Evolutionary conservation across 2,797 vertebrate genomes (phyloP), one percentile per base, ranked within the genome.

Genomic region (Staurois parvus): DNA sequence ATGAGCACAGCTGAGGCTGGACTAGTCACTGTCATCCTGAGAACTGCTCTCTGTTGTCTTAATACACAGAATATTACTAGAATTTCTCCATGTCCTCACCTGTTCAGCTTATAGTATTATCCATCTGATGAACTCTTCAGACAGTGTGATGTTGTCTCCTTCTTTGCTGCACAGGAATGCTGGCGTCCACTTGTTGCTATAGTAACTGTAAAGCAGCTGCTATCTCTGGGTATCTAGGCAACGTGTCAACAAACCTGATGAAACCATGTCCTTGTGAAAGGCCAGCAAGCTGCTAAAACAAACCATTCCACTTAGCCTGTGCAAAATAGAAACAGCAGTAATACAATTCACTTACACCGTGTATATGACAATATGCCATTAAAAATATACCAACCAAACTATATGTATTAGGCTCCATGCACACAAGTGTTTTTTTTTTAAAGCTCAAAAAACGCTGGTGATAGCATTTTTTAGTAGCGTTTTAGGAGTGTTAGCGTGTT

Each of bases 161-260:
- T 24, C 62, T 28, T 17, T 56, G 26, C 70, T 34, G 37, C 76
- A 75, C 69, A 72, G 75, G 80, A 87, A 87, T 87, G 85, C 42
- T 37, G 10, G 80, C 8, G 13, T 78, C 13, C 3, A 11, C 28
- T 72, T 11, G 85, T 87, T 87, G 75, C 85, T 83, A 56, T 3
- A 62, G 80, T 56, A 68, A 87, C 85, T 83, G 40, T 68, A 83
- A 83, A 74, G 69, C 30, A 74, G 30, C 77, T 68, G n/a, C 69
- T 87, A 83, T 45, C 69, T 78, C 32, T 52, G 30, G 17, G 85
- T 87, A 67, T 74, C 85, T 15, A 40, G 69, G 85, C 85, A 87
- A 87, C 85, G 73, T 73, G 77, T 72, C 75, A 87, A 87, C 85
- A 87, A 83, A 87, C 68, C 75, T 79, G 85, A 87, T 83, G 85